Evolutionary conservation across 2,888 invertebrate species (phyloP).

Genomic region (Dynastes maya): DNA sequence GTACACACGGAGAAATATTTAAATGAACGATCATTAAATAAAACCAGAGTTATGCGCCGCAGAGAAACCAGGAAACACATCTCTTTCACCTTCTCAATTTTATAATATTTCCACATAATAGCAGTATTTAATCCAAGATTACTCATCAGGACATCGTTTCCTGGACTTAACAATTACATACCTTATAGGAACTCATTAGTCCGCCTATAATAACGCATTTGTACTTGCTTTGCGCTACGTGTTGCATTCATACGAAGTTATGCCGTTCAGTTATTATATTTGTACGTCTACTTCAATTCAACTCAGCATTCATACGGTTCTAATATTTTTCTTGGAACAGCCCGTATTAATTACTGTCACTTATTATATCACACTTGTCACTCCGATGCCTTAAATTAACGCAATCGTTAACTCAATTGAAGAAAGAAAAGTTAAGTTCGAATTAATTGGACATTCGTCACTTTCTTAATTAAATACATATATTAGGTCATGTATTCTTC

Average conservation of each 20-base stretch:
- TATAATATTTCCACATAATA: conserved; percentile 22
- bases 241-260: not conserved
- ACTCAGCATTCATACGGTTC: not conserved
- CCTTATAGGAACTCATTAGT: conserved; percentile 39
- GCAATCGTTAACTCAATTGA: conserved; percentile 28
- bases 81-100: conserved; percentile 7
- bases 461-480: conserved; percentile 25
- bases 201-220: conserved; percentile 17
- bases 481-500: conserved; percentile 14
- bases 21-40: conserved; percentile 19
- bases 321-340: conserved; percentile 34
- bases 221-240: not conserved
- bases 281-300: conserved; percentile 25
- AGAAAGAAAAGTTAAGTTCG: not conserved
- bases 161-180: conserved; percentile 33
- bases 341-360: conserved; percentile 39
- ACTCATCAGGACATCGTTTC: conserved; percentile 20
- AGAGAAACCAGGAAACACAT: conserved; percentile 21
- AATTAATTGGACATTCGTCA: conserved; percentile 35
- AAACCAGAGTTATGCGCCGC: conserved; percentile 5
- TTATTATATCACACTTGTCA: conserved; percentile 37
- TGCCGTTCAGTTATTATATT: not conserved
- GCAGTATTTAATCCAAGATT: conserved; percentile 24
- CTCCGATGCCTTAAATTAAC: conserved; percentile 34
- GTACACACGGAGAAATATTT: not conserved